Conservation (phyloP, 2,797 vertebrate species). For the Rhynchotus rufescens region DNA sequence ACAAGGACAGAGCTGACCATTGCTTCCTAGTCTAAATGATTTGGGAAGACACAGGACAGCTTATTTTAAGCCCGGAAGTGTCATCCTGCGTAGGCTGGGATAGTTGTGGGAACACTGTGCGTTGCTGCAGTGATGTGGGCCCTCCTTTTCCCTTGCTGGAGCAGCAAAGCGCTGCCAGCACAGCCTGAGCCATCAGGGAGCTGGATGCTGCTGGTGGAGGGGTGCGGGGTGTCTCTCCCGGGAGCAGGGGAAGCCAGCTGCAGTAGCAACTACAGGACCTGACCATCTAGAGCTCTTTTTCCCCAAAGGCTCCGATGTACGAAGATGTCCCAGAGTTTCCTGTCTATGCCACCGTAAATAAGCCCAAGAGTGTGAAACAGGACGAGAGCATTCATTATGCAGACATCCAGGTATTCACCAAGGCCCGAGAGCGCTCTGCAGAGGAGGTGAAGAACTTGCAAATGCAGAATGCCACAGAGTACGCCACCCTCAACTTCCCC, state of each 20-base stretch:
- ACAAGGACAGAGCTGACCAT: not conserved
- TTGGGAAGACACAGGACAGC: not conserved
- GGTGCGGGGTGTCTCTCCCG: not conserved
- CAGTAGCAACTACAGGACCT: not conserved
- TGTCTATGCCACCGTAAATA: conserved; percentile 48
- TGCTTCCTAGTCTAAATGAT: not conserved
- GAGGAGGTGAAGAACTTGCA: conserved; percentile 59
- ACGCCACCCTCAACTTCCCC: conserved; percentile 80
- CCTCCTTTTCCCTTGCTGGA: not conserved
- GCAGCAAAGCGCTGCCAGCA: not conserved
- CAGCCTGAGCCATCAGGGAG: not conserved
- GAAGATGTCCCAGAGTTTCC: conserved; percentile 67
- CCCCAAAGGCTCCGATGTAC: conserved; percentile 10
- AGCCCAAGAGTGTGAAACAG: not conserved
- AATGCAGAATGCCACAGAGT: conserved; percentile 75
- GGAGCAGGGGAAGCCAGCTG: not conserved
- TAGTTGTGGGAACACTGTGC: not conserved
- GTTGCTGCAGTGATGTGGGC: not conserved
- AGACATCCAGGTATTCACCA: conserved; percentile 79
- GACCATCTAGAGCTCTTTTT: not conserved
- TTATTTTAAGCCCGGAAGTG: not conserved
- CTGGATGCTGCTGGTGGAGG: not conserved
- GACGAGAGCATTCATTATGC: conserved; percentile 80
- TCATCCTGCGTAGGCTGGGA: not conserved
- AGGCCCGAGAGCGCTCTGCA: conserved; percentile 6